Conservation (phyloP, 2,113 vertebrate genomes). For the Tauraco erythrolophus region DNA sequence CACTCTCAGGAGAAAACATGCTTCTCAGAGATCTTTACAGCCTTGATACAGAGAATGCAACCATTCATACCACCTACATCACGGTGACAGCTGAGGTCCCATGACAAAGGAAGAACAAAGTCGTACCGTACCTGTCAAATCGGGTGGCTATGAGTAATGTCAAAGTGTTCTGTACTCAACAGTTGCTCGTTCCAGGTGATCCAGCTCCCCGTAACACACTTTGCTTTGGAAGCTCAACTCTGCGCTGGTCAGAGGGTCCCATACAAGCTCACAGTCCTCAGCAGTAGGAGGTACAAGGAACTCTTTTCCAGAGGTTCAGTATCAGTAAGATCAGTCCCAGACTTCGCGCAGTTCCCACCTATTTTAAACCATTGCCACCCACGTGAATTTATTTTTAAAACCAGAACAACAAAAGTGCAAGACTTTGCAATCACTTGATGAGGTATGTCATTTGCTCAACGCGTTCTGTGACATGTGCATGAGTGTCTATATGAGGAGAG, state of each 20-base stretch:
- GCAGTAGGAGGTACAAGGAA: not conserved
- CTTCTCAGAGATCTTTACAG: not conserved
- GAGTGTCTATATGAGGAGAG: not conserved
- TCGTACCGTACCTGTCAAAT: rapidly evolving
- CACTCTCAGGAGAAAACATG: not conserved
- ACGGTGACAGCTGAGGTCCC: not conserved
- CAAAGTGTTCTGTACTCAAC: not conserved
- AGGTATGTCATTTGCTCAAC: not conserved
- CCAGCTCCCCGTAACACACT: rapidly evolving
- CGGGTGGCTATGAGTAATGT: not conserved
- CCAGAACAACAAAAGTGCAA: not conserved
- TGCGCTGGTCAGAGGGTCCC: rapidly evolving
- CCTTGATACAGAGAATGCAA: not conserved
- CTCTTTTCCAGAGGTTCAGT: not conserved
- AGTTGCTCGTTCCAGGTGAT: not conserved
- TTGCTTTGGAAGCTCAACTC: not conserved
- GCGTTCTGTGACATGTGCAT: not conserved
- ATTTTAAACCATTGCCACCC: not conserved
- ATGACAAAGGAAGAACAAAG: not conserved
- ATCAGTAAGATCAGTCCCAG: not conserved
- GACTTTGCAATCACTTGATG: not conserved
- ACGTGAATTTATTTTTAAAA: conserved; percentile 10
- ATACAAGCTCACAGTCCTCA: not conserved
- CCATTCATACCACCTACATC: not conserved
- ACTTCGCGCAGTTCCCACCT: not conserved